Conservation (phyloP, 2,888 invertebrate species). For the Craniophora ligustri region DNA sequence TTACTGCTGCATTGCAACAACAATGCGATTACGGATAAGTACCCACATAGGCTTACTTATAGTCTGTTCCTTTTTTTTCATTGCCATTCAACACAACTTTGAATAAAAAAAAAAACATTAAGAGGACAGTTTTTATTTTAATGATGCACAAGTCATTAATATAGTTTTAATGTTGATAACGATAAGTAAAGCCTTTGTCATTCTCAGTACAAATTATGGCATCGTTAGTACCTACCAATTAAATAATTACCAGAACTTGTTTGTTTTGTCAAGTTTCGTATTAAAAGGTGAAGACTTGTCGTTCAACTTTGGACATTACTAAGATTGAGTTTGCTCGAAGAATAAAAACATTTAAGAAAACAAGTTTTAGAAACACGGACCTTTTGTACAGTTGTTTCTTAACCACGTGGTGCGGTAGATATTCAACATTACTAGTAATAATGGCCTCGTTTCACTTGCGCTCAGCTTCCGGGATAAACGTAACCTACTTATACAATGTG, state of each 20-base stretch:
- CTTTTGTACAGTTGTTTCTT: constrained; percentile 4
- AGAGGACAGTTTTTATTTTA: no score
- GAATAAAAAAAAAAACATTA: constrained; percentile 5
- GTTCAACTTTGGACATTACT: constrained; percentile 1
- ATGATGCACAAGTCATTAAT: constrained; percentile 29
- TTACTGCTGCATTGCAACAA: not conserved
- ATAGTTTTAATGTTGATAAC: constrained; percentile 47
- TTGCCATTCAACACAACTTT: constrained; percentile 12
- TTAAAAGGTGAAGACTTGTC: not conserved
- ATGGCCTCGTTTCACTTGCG: constrained; percentile 29
- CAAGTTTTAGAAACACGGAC: constrained; percentile 11
- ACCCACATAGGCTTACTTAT: not conserved
- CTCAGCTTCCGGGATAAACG: constrained; percentile 43
- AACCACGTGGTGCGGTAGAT: constrained; percentile 18
- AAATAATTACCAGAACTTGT: constrained; percentile 34
- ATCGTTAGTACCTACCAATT: constrained; percentile 27
- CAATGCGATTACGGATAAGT: constrained; percentile 3
- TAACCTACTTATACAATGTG: no score
- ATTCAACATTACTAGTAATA: constrained; percentile 22
- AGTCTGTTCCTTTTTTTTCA: not conserved
- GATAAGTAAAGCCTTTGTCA: constrained; percentile 44
- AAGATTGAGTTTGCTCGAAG: constrained; percentile 1
- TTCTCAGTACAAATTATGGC: constrained; percentile 29
- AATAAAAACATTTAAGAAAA: constrained; percentile 11
- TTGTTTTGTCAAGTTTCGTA: constrained; percentile 16